Percentiles rank a stretch among this genome's conserved stretches.
Evolutionary conservation across 2,797 vertebrate genomes (phyloP).

Genomic region (Nyctibius grandis): DNA sequence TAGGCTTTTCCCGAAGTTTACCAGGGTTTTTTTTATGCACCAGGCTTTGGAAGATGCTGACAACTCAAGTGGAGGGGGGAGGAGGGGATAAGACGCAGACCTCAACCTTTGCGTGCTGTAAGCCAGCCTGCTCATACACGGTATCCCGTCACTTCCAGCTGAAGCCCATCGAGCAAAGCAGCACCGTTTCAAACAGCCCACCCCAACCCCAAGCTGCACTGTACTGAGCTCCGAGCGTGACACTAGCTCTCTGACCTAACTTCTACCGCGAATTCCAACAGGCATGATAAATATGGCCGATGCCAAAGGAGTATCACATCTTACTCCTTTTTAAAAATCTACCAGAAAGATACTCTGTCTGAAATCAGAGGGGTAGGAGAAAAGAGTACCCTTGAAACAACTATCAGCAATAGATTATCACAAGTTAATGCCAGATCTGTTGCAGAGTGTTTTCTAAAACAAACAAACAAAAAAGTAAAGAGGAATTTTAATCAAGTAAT

Average conservation of each 20-base stretch:
- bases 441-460: not conserved
- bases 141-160: not conserved
- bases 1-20: conserved; percentile 43
- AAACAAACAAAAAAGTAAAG: too few species aligned
- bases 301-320: conserved; percentile 5
- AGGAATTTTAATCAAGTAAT: not conserved
- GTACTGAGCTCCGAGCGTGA: not conserved
- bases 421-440: not conserved
- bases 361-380: not conserved
- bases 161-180: conserved; percentile 32
- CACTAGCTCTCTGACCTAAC: not conserved
- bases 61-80: not conserved
- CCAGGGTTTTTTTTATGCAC: not conserved
- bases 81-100: not conserved
- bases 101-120: not conserved
- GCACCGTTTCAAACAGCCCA: not conserved
- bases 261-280: not conserved
- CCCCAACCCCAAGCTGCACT: not conserved
- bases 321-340: not conserved
- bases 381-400: not conserved
- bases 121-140: not conserved
- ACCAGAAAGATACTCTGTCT: not conserved
- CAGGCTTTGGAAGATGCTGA: not conserved
- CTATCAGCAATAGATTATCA: not conserved
- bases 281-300: conserved; percentile 36